Evolutionary conservation across 2,113 vertebrate genomes (phyloP).

Genomic region (Excalfactoria chinensis): DNA sequence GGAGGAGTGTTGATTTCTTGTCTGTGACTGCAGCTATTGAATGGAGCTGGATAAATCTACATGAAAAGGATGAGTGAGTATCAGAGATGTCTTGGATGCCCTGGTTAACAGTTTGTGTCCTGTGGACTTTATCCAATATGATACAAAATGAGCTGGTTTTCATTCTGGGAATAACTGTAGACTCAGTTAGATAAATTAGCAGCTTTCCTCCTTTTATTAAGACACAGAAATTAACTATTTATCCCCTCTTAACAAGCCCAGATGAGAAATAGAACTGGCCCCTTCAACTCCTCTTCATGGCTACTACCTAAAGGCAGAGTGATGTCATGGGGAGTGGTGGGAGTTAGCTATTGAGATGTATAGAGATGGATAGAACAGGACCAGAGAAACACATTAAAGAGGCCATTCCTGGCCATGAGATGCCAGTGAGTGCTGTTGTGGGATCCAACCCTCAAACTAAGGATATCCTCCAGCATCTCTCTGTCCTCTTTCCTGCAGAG

Average conservation of each 20-base stretch:
- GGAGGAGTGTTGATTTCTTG: not conserved
- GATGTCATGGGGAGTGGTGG: not conserved
- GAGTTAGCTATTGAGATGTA: not conserved
- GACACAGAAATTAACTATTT: fast-evolving
- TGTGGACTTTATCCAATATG: not conserved
- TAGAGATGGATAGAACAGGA: too few relatives aligned
- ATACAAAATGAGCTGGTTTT: not conserved
- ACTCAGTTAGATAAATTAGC: not conserved
- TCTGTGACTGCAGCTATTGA: not conserved
- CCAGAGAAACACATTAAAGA: not conserved
- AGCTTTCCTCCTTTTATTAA: not conserved
- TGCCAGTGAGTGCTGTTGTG: not conserved
- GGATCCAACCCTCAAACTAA: not conserved
- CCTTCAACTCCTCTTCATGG: not conserved
- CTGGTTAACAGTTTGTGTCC: not conserved
- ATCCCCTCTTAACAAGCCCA: not conserved
- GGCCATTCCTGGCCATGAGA: not conserved
- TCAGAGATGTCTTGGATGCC: not conserved
- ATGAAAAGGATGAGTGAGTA: not conserved
- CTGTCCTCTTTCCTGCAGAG: not conserved
- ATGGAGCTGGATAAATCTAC: not conserved
- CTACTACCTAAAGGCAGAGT: not conserved
- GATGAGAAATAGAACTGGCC: not conserved
- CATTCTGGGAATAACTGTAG: not conserved
- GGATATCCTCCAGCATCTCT: not conserved